These are phyloP conservation scores for Escarpia spicata DNA, from an alignment of 2,888 invertebrate genomes.

Conservation along the genomic window DNA sequence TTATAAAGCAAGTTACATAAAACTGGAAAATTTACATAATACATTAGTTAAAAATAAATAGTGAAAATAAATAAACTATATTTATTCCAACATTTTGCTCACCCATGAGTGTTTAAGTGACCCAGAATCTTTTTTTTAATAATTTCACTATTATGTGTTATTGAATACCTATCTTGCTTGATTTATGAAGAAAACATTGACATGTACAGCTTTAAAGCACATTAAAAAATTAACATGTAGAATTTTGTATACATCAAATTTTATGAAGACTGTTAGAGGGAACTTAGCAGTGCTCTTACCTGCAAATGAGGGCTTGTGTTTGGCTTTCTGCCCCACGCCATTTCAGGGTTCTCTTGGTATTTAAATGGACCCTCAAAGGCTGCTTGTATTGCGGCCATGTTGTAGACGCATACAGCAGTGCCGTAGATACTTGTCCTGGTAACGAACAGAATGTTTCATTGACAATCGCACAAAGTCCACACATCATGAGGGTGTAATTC, in stretches of 20 bases:
- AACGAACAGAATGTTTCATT: conserved; percentile 38
- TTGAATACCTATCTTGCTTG: not conserved
- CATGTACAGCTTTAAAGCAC: not conserved
- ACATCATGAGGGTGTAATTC: not conserved
- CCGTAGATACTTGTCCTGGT: conserved; percentile 86
- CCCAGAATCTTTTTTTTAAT: too few species aligned
- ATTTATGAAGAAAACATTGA: not conserved
- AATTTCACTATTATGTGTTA: too few species aligned
- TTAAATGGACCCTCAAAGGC: conserved; percentile 89
- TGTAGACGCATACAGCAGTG: conserved; percentile 91
- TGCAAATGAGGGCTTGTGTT: conserved; percentile 52
- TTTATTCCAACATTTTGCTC: too few species aligned
- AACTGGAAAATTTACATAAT: too few species aligned
- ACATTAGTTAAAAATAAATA: too few species aligned
- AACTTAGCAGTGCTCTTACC: conserved; percentile 18
- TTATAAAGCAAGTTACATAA: too few species aligned
- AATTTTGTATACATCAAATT: not conserved
- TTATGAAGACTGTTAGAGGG: not conserved
- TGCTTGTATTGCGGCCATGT: conserved; percentile 80
- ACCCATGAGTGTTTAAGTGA: too few species aligned
- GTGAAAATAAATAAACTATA: not conserved
- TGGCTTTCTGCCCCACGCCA: conserved; percentile 80
- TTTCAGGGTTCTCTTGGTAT: conserved; percentile 79
- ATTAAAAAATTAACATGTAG: not conserved
- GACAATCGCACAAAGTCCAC: not conserved